Base-by-base conservation (phyloP, 2,888 invertebrate species). In the Panopea generosa region DNA sequence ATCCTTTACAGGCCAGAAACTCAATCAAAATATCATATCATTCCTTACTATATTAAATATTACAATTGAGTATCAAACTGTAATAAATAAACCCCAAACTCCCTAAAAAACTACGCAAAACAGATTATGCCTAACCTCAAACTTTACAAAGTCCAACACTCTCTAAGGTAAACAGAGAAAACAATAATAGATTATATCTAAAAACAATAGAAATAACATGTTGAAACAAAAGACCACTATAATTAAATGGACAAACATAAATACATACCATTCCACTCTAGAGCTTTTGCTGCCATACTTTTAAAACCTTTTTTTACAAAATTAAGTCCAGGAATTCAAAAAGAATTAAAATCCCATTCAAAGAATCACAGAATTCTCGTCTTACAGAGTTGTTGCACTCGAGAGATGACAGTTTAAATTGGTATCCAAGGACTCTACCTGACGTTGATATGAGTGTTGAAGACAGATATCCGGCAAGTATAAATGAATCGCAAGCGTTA, bases 401-500 rank as follows among this genome's bases (percentile, higher is more conserved):
- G 26, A 22, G 50, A 24, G 50, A 50, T 38, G 62, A 50, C 62
- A 50, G 62, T 50, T 47, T 14, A 57, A 56, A 52, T 52, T 62
- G 47, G 77, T 78, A 78, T 78, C 77, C 77, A 78, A 78, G 77
- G 77, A 20, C 62, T 11, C 24, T 33, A 50, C 49, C 60, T 45
- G 47, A n/a, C 43, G 62, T 55, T 59, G 57, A 73, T 74, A 73
- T 70, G 69, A 73, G 77, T 78, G 77, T 78, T 66, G 70, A 70
- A 69, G 62, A 74, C 66, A 40, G 73, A 78, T 78, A 78, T 74
- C 77, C 70, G 77, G 73, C 74, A 63, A 55, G 61, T 60, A 65
- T 43, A 60, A 61, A 56, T 47, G 75, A 76, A 70, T 70, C 57
- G 70, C 59, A 70, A 70, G 75, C 75, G 75, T 76, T 53, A 62